Base-by-base conservation (phyloP, 2,888 invertebrate genomes). In the Timema podura region DNA sequence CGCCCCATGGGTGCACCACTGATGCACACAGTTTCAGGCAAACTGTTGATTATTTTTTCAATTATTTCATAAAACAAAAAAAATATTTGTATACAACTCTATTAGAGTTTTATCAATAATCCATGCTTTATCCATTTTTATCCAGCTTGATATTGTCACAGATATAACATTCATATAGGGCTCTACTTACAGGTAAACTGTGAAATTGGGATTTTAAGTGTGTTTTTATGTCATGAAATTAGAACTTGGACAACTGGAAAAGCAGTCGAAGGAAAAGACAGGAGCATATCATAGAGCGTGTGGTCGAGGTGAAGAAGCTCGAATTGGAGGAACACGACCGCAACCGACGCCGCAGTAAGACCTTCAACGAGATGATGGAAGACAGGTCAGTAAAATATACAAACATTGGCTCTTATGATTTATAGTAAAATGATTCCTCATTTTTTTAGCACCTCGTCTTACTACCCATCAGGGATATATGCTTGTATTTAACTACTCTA, bases 241-340 rank as follows among this genome's bases (percentile, higher is more conserved):
- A 95, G 94, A 95, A 95, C 84, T 85, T 95, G 83, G 94, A 95
- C 83, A 94, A 91, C 82, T 95, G 95, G 96, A 96, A 96, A 85
- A 92, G 91, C 76, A 93, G 93, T 75, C 87, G 96, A 78, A 89
- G 95, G 87, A 94, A 95, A 89, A 89, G 92, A 70, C 93, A 94
- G 77, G 93, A 94, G 79, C 93, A 93, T 81, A 93, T 93, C 76
- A 93, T 94, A 79, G 93, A 93, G 82, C 87, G 94, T 76, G 93
- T 93, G 76, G 93, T 93, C 74, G 94, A 95, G 83, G 93, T 93
- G 76, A 92, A 93, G 78, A 91, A 92, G 81, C 86, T 92, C 79
- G 93, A 94, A 82, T 86, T 89, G 80, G 93, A 92, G 77, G 89
- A 91, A 78, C 84, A 86, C 81, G 87, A 87, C 79, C 87, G 90